These are phyloP conservation scores for Phytoseiulus persimilis DNA, from an alignment of 2,888 invertebrate genomes.

Conservation along the genomic window DNA sequence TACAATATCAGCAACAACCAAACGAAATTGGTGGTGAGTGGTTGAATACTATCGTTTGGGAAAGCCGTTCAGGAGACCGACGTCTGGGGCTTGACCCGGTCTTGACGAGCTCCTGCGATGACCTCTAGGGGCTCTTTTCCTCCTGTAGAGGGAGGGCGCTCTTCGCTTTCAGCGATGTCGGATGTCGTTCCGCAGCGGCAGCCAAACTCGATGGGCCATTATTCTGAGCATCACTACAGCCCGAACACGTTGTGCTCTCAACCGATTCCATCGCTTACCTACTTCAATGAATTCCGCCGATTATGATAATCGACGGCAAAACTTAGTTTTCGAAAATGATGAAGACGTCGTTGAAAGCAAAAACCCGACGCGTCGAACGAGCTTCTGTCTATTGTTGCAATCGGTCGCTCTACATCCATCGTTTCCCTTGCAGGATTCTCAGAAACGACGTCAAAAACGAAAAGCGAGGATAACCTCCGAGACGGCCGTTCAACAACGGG, in stretches of 20 bases:
- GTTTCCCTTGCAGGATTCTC: constrained; percentile 16
- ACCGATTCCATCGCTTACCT: not conserved
- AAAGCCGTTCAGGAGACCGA: not conserved
- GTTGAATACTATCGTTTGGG: not conserved
- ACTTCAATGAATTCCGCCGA: not conserved
- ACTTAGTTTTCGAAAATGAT: no score
- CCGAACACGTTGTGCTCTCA: not conserved
- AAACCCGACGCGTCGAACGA: no score
- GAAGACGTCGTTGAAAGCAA: no score
- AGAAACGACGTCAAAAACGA: constrained; percentile 25
- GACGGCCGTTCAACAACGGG: constrained; percentile 9
- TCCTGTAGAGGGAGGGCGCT: not conserved
- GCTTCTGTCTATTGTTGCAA: no score
- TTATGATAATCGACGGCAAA: not conserved
- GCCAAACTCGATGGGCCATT: not conserved
- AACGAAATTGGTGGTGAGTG: not conserved
- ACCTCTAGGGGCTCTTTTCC: no score
- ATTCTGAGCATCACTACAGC: not conserved
- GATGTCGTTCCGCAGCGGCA: not conserved
- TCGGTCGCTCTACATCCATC: no score
- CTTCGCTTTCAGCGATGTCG: not conserved
- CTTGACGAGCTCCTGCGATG: no score
- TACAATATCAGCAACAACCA: not conserved
- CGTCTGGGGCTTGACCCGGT: no score
- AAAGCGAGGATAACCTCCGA: constrained; percentile 34